Base-by-base conservation (phyloP, 2,797 vertebrate genomes). In the Balearica regulorum region DNA sequence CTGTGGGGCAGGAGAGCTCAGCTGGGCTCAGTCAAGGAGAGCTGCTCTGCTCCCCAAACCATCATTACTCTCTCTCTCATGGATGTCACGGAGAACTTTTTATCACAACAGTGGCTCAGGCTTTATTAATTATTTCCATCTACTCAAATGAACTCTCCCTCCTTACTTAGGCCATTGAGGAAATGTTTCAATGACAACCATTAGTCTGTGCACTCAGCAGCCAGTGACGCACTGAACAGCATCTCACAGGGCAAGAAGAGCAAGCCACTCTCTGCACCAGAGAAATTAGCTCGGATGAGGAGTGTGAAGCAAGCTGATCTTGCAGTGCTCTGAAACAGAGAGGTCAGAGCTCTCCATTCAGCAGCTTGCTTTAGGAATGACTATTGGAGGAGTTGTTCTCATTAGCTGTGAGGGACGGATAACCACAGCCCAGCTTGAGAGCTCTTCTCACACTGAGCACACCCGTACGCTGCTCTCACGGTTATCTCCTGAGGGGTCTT, bases 381-480 rank as follows among this genome's bases (percentile, higher is more conserved):
- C 33, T 87, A 22, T 14, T 25, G 25, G 29, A 49, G 24, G 21
- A 41, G 43, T 16, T 5, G 2, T 75, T 81, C 41, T 61, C n/a
- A 81, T 82, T 51, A 37, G 44, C 35, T 6, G 5, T 12, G 43
- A 87, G 51, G 57, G 65, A 85, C 66, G 70, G 61, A 60, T 14
- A 51, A 49, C 19, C 5, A 37, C 44, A n/a, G 41, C 20, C 37
- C 83, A n/a, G 70, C 35, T 57, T 8, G 0, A 61, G 37, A 73
- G 60, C 43, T 83, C 61, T 75, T 37, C 51, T 53, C 29, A 33
- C 89, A 65, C 46, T 41, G 68, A 51, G 54, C 37, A 44, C 21
- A 49, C 7, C 17, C 8, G 9, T 24, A 11, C 5, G 2, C 39
- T 58, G 61, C 14, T 20, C 26, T 68, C 1, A 0, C 25, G 10